Base-by-base conservation (phyloP, 2,888 invertebrate genomes). In the Thera obeliscata region DNA sequence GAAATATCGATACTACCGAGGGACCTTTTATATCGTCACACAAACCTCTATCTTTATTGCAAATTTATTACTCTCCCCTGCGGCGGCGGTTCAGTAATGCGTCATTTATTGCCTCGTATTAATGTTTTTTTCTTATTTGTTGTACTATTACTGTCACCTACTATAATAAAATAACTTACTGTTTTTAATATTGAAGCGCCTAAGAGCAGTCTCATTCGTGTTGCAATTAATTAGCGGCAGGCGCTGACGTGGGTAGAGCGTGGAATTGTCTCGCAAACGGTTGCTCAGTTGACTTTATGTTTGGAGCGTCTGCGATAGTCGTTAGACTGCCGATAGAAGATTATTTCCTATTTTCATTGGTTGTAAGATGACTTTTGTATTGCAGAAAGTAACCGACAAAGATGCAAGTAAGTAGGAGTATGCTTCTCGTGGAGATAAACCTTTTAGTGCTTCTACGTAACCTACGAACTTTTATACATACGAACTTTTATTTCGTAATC, bases 81-180 rank as follows among this genome's bases (percentile, higher is more conserved):
- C 81, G 79, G 79, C 80, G 77, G 74, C 75, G 74, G 80, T 52
- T 52, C 9, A 85, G 81, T 87, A 88, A 87, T 83, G 83, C 66
- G 81, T 77, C 83, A 86, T 68, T 87, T 88, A 90, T 86, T 77
- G 82, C 83, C 74, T 81, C 77, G 83, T 87, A 88, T 87, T 89
- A 88, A 87, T 86, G 83, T 86, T 83, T 84, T 81, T 79, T 72
- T 71, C 52, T 71, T 75, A 77, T 76, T 76, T 76, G 11, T n/a
- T 46, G 46, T 71, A 50, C 36, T 35, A 9, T 22, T 22, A 22
- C 22, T 22, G 22, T 22, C 22, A 38, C 38, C 38, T 38, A 38
- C 5, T 38, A 4, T 38, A 38, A 38, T 0, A 38, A 38, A 3
- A 38, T 35, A 64, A 22, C 2, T 8, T 22, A 22, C 22, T 22